These are phyloP conservation scores for Phorcus lineatus DNA, from an alignment of 2,888 invertebrate genomes.

Conservation along the genomic window DNA sequence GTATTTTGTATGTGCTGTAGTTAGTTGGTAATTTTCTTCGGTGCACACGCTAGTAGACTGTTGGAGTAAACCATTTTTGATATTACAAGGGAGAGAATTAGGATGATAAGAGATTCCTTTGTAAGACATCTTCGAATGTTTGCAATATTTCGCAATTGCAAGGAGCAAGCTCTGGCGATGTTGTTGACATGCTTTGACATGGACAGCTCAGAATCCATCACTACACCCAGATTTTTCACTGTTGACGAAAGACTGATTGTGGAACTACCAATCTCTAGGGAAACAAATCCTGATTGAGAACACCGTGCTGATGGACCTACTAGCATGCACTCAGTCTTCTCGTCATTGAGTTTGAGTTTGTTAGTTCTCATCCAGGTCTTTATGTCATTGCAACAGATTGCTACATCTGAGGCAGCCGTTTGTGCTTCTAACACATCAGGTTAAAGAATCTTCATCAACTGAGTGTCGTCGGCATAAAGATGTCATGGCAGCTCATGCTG, in stretches of 20 bases:
- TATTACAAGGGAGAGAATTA: background rate
- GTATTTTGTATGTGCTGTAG: background rate
- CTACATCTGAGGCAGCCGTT: background rate
- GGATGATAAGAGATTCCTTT: background rate
- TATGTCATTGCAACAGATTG: background rate
- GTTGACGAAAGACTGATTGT: background rate
- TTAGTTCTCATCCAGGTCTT: background rate
- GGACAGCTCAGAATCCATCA: background rate
- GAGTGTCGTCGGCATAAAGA: slow-evolving; percentile 1
- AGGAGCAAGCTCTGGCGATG: background rate
- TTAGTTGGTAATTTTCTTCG: background rate
- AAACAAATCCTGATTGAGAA: background rate
- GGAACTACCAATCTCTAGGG: background rate
- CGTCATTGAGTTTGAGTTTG: background rate
- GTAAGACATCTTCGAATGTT: background rate
- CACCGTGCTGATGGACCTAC: background rate
- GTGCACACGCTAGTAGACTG: background rate
- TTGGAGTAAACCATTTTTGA: background rate
- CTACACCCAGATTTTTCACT: background rate
- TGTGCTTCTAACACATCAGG: background rate
- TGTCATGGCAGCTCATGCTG: background rate
- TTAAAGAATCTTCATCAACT: background rate
- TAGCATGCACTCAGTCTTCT: background rate
- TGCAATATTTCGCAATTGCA: background rate
- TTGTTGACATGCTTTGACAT: background rate